These are phyloP conservation scores for Lasioglossum baleicum DNA, from an alignment of 1,140 invertebrate genomes.

Conservation along the genomic window DNA sequence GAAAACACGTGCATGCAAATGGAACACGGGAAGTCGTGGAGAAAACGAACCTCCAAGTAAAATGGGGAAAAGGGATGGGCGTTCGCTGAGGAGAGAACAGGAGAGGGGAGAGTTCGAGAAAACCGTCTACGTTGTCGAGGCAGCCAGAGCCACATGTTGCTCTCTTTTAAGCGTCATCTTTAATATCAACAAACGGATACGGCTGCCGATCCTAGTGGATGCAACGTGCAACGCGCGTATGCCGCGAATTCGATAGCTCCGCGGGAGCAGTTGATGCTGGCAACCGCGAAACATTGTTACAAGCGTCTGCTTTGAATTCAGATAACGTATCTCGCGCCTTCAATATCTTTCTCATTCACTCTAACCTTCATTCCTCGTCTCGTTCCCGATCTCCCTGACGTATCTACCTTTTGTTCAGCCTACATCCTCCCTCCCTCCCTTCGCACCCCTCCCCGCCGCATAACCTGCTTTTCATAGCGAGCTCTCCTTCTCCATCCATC, in stretches of 20 bases:
- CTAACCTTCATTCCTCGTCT: constrained; percentile 37
- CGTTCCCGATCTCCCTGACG: constrained; percentile 38
- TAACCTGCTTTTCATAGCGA: constrained; percentile 20
- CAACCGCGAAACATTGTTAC: constrained; percentile 62
- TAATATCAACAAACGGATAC: constrained; percentile 59
- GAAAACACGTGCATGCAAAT: constrained; percentile 21
- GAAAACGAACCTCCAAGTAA: constrained; percentile 15
- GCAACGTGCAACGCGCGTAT: constrained; percentile 45
- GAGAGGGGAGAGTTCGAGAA: background rate
- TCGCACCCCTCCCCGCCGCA: background rate
- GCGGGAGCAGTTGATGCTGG: constrained; percentile 30
- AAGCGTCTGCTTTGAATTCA: constrained; percentile 64
- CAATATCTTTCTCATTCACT: constrained; percentile 56
- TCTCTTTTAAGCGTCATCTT: constrained; percentile 58
- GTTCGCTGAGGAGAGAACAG: background rate
- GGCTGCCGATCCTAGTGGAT: constrained; percentile 37
- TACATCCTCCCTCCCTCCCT: background rate
- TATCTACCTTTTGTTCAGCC: constrained; percentile 56
- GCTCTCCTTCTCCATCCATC: background rate
- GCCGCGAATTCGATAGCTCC: constrained; percentile 55
- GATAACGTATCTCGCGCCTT: constrained; percentile 64
- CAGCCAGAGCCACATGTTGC: constrained; percentile 60
- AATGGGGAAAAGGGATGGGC: background rate
- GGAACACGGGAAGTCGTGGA: background rate
- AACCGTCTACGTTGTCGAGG: constrained; percentile 32